Percentiles rank a stretch among this genome's conserved stretches.
phyloP scores from a whole-genome alignment of 1,140 invertebrate genomes.

The Drosophila sp. region DNA sequence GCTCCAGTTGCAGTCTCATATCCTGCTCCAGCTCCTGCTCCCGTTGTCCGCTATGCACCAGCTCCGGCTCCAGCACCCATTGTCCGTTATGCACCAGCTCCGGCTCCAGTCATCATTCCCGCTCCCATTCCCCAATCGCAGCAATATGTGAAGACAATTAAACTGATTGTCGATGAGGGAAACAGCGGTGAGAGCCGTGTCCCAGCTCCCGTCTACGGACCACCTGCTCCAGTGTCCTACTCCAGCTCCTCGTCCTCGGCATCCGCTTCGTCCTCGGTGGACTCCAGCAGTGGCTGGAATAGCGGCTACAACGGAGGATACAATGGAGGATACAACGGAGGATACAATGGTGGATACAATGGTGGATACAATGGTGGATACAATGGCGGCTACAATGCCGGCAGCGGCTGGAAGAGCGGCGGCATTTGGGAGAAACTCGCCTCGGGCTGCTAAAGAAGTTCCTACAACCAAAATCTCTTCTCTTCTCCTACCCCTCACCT shows the following conservation, averaged over 20 bases:
- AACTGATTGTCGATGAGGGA: conserved; percentile 68
- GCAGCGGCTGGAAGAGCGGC: conserved; percentile 67
- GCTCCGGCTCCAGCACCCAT: conserved; percentile 42
- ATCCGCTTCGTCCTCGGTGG: conserved; percentile 25
- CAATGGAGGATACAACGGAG: conserved; percentile 30
- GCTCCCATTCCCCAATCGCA: conserved; percentile 37
- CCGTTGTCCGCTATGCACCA: conserved; percentile 12
- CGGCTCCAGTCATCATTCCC: conserved; percentile 29
- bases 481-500: neutral
- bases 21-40: conserved; percentile 39
- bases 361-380: conserved; percentile 32
- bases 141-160: conserved; percentile 73
- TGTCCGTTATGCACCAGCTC: conserved; percentile 21
- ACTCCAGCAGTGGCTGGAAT: conserved; percentile 34
- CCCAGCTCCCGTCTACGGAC: conserved; percentile 59
- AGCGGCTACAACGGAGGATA: conserved; percentile 39
- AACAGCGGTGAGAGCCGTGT: conserved; percentile 27
- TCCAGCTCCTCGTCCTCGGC: conserved; percentile 41
- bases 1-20: conserved; percentile 31
- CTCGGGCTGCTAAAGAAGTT: conserved; percentile 53
- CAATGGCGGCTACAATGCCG: conserved; percentile 14
- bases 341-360: conserved; percentile 44
- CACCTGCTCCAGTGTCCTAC: conserved; percentile 47
- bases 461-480: neutral
- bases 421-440: conserved; percentile 76